Conservation (phyloP, 2,113 vertebrate genomes). For the Nymphicus hollandicus region DNA sequence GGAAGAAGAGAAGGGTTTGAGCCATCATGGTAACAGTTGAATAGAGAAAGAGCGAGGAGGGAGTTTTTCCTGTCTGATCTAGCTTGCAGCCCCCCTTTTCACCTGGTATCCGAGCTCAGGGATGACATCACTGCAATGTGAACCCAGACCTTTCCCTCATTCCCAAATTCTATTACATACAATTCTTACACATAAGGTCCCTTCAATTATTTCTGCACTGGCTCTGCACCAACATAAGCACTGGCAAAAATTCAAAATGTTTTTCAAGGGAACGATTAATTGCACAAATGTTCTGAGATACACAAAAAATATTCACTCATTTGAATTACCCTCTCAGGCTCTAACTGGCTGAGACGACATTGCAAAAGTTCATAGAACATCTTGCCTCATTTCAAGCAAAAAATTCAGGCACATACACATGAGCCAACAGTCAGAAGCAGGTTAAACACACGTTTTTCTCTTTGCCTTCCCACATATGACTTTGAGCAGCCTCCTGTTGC, state of each 20-base stretch:
- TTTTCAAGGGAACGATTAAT: background rate
- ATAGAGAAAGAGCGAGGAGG: background rate
- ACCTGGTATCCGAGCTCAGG: background rate
- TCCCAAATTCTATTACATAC: background rate
- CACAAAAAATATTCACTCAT: background rate
- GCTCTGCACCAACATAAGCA: conserved; percentile 3
- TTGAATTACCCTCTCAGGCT: background rate
- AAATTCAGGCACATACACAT: background rate
- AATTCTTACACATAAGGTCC: background rate
- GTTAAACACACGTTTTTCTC: background rate
- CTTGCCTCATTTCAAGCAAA: background rate
- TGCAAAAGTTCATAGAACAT: background rate
- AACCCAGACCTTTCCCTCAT: background rate
- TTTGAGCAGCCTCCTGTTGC: background rate
- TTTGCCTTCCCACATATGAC: background rate
- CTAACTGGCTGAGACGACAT: background rate
- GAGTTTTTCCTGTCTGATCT: background rate
- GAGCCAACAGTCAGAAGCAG: background rate
- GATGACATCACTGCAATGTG: background rate
- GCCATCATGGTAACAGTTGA: background rate
- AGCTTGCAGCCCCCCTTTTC: background rate
- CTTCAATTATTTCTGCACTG: conserved; percentile 7
- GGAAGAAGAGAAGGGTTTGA: background rate
- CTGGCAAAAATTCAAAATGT: background rate
- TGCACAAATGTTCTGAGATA: background rate